These are phyloP conservation scores for Galerucella calmariensis DNA, from an alignment of 2,888 invertebrate species.

Conservation along the genomic window DNA sequence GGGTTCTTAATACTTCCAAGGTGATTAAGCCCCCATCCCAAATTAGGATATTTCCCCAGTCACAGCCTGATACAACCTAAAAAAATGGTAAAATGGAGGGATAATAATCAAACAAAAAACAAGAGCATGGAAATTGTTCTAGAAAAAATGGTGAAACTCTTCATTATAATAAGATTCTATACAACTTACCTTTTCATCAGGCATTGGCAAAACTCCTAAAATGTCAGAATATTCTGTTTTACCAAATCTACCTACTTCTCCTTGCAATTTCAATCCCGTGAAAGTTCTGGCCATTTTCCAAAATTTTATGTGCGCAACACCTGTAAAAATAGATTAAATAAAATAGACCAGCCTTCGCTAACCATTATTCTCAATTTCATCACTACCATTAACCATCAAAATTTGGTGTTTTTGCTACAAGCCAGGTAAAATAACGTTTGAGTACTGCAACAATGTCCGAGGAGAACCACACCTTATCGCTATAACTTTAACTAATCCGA, in stretches of 20 bases:
- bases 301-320: slow-evolving; percentile 84
- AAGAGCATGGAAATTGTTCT: background rate
- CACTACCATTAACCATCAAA: too few species aligned
- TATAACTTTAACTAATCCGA: too few species aligned
- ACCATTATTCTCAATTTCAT: background rate
- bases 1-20: slow-evolving; percentile 80
- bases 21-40: slow-evolving; percentile 94
- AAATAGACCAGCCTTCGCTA: background rate
- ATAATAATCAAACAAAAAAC: slow-evolving; percentile 13
- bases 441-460: too few species aligned
- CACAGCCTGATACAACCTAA: slow-evolving; percentile 82
- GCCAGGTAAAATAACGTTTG: too few species aligned
- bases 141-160: too few species aligned
- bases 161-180: background rate
- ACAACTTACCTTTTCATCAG: slow-evolving; percentile 83
- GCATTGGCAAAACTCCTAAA: slow-evolving; percentile 83
- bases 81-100: background rate
- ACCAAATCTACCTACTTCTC: slow-evolving; percentile 89
- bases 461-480: too few species aligned
- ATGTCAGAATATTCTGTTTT: slow-evolving; percentile 93
- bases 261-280: slow-evolving; percentile 90
- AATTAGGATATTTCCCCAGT: slow-evolving; percentile 91
- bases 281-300: slow-evolving; percentile 95
- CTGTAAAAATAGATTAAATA: slow-evolving; percentile 57
- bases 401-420: too few species aligned